A percentile compares a stretch with the other conserved stretches of the same genome.
Evolutionary conservation across 2,797 vertebrate genomes (phyloP).

Genomic region (Lophius americanus): DNA sequence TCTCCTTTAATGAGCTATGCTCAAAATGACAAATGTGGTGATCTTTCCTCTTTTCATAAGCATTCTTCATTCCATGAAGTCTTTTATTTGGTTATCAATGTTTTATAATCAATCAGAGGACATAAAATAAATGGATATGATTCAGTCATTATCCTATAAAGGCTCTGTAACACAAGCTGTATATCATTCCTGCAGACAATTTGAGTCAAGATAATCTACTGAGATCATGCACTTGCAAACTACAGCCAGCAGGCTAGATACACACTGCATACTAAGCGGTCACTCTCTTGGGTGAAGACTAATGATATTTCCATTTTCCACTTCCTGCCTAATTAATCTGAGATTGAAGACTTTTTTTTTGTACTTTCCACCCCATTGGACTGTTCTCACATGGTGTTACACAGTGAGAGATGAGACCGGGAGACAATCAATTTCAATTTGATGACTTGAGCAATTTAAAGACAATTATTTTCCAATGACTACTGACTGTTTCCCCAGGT

Average conservation of each 20-base stretch:
- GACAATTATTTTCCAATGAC: background rate
- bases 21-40: constrained; percentile 64
- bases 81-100: constrained; percentile 79
- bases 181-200: constrained; percentile 62
- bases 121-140: constrained; percentile 70
- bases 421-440: constrained; percentile 3
- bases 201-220: constrained; percentile 57
- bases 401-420: constrained; percentile 1
- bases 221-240: constrained; percentile 61
- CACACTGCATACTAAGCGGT: constrained; percentile 59
- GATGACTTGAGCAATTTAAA: constrained; percentile 16
- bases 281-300: constrained; percentile 50
- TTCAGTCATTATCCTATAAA: constrained; percentile 62
- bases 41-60: constrained; percentile 66
- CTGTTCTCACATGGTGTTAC: constrained; percentile 17
- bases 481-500: background rate
- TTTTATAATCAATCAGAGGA: constrained; percentile 73
- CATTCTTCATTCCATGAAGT: constrained; percentile 63
- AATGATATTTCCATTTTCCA: constrained; percentile 54
- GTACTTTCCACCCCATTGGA: constrained; percentile 16
- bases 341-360: constrained; percentile 22
- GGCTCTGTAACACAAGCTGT: constrained; percentile 42
- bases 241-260: constrained; percentile 42
- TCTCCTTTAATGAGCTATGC: constrained; percentile 63
- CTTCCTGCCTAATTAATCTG: constrained; percentile 63